Conservation (phyloP, 1,140 invertebrate genomes). For the Choristoneura fumiferana region DNA sequence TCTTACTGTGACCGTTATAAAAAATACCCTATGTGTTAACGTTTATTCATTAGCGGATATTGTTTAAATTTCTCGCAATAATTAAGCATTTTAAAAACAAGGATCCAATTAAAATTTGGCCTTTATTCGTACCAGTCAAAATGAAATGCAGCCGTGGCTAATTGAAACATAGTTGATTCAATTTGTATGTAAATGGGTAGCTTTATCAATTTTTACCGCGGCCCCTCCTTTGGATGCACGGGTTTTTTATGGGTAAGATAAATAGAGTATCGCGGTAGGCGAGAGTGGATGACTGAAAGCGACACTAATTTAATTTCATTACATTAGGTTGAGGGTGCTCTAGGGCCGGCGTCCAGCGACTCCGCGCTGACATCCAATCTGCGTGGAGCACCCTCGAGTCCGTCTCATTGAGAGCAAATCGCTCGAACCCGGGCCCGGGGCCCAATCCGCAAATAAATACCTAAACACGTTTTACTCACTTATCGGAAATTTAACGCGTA, state of each 20-base stretch:
- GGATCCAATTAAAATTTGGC: background rate
- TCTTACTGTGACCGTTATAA: too few relatives aligned
- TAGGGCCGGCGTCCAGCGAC: constrained; percentile 29
- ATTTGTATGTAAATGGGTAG: constrained; percentile 7
- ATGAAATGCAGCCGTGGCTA: constrained; percentile 4
- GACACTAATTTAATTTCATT: constrained; percentile 59
- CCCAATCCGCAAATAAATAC: constrained; percentile 27
- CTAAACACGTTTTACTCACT: constrained; percentile 14
- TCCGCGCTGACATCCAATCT: constrained; percentile 60
- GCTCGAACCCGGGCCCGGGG: constrained; percentile 26
- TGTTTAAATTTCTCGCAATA: background rate
- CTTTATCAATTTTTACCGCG: background rate
- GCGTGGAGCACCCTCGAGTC: constrained; percentile 50
- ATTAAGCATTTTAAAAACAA: background rate
- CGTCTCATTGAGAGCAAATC: constrained; percentile 60
- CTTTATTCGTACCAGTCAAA: constrained; percentile 7
- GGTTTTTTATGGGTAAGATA: constrained; percentile 2
- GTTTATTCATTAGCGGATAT: too few relatives aligned
- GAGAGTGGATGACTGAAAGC: constrained; percentile 30
- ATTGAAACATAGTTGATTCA: constrained; percentile 19
- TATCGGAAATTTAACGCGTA: constrained; percentile 13
- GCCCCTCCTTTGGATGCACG: background rate
- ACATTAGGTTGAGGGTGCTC: constrained; percentile 44
- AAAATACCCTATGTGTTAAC: too few relatives aligned
- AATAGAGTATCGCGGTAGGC: background rate